phyloP scores from a whole-genome alignment of 2,113 vertebrate genomes.

The crab-eating macaque (Macaca fascicularis) region DNA sequence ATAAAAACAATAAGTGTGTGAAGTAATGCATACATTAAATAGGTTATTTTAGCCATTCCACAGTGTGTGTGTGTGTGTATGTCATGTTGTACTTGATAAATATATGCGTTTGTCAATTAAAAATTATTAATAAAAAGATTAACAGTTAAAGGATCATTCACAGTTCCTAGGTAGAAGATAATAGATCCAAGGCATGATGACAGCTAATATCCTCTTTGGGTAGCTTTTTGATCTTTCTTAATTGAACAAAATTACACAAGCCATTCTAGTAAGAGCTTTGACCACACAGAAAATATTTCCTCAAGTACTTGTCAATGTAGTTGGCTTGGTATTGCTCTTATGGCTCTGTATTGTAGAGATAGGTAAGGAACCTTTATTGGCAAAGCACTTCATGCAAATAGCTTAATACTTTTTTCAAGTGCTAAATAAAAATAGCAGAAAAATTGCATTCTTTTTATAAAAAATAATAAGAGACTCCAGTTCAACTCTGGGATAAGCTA shows the following conservation, averaged over 20 bases:
- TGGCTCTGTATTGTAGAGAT: background rate
- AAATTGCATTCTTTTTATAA: background rate
- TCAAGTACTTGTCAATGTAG: background rate
- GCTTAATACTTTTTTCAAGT: constrained; percentile 22
- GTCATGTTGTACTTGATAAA: background rate
- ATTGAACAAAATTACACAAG: background rate
- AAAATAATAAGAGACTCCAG: background rate
- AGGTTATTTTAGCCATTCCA: background rate
- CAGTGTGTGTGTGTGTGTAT: no score
- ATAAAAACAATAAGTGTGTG: background rate
- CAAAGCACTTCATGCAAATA: constrained; percentile 1
- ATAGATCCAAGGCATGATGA: background rate
- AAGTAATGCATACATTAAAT: background rate
- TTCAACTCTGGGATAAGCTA: background rate
- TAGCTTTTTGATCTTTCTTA: background rate
- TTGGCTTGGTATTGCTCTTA: background rate
- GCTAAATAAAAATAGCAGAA: constrained; percentile 48
- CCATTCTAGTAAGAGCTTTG: constrained; percentile 16
- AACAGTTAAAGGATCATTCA: background rate
- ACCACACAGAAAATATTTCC: constrained; percentile 30
- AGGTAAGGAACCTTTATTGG: constrained; percentile 2
- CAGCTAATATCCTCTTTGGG: background rate
- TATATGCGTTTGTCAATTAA: background rate
- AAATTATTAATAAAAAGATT: background rate
- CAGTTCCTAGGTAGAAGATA: background rate